Evolutionary conservation across 2,888 invertebrate species (phyloP).

Genomic region (Lycocerus yunnanus): DNA sequence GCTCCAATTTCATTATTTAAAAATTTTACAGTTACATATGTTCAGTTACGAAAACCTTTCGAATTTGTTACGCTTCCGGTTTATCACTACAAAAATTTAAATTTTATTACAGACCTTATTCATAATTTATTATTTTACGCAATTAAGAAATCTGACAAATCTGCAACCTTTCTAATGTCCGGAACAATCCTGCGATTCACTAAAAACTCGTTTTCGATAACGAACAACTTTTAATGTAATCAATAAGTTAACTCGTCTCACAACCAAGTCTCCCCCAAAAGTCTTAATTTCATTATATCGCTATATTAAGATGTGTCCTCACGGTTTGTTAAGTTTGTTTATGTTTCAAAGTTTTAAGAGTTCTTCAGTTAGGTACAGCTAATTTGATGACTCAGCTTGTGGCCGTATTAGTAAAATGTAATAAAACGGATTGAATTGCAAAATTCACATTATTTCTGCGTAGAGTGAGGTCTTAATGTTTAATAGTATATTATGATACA

Average conservation of each 20-base stretch:
- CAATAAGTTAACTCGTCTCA: neutral
- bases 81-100: neutral
- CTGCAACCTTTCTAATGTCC: neutral
- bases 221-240: neutral
- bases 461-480: too few relatives aligned
- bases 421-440: too few relatives aligned
- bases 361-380: neutral
- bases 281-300: neutral
- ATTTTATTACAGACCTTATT: neutral
- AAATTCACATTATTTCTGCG: too few relatives aligned
- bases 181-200: neutral
- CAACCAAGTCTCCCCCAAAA: neutral
- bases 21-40: conserved; percentile 35
- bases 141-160: neutral
- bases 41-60: conserved; percentile 8
- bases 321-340: neutral
- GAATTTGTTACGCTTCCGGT: conserved; percentile 22
- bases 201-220: neutral
- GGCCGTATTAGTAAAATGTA: neutral
- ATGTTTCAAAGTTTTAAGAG: neutral
- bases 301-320: neutral
- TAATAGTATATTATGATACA: too few relatives aligned
- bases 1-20: conserved; percentile 30
- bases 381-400: neutral
- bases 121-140: neutral